Evolutionary conservation across 1,140 invertebrate genomes (phyloP), one percentile per base, ranked within the genome.

Genomic region (Antheraea mylitta): DNA sequence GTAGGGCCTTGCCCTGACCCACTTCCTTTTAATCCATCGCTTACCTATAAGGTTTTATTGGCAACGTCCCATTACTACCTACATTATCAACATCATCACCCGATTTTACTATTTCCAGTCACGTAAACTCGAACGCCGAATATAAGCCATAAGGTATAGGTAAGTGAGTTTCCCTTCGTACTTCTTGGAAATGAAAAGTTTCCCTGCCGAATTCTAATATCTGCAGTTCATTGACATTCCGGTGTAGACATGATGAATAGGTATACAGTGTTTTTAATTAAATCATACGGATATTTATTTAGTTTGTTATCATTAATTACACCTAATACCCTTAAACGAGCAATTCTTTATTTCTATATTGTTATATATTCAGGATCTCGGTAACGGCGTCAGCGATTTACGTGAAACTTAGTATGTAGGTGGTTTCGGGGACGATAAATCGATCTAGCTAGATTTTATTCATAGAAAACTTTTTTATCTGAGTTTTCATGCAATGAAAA

Each of bases 21-120:
- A 90, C 71, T 89, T 90, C 78, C 82, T 88, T 91, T 88, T 90
- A 90, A 88, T 92, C 87, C 86, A 90, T 89, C 85, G 84, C 83
- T 92, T 92, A 89, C 90, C 87, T 92, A 90, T 92, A 92, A 92
- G 84, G 86, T 92, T 90, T 92, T 90, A 90, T 92, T 90, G 87
- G 86, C 81, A 84, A 87, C 87, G 83, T 85, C 85, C 87, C 85
- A 90, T 92, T 87, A 90, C 86, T 85, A 86, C 87, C 81, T 87
- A 90, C 84, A 92, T 92, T 92, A 92, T 92, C 88, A 92, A 88
- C 86, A 90, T 92, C 87, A 89, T 89, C 88, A 89, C 90, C 89
- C 86, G 80, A 91, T 90, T 91, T 90, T 90, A 92, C 90, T 92
- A 90, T 90, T 90, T 89, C 90, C 80, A 91, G 90, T 90, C 90